A percentile compares a stretch with the other conserved stretches of the same genome.
Evolutionary conservation across 2,888 invertebrate genomes (phyloP).

Genomic region (Coleophora flavipennella): DNA sequence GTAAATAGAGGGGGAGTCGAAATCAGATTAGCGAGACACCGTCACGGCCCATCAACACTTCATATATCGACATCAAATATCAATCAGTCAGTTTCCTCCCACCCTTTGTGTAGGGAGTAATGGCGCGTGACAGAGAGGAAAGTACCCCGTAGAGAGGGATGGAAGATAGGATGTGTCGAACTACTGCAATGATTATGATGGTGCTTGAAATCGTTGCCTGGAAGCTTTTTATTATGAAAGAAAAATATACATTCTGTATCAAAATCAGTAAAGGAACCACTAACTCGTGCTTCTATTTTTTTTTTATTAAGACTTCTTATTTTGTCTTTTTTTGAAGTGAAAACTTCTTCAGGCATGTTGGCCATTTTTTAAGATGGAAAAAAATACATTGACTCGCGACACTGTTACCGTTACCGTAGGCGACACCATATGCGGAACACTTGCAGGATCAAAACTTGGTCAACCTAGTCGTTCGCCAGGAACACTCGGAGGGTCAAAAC

Average conservation of each 20-base stretch:
- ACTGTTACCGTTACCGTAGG: too few species aligned
- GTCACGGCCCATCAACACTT: slow-evolving; percentile 36
- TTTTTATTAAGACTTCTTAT: too few species aligned
- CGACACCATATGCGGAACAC: too few species aligned
- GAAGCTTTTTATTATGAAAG: not conserved
- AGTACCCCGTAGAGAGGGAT: not conserved
- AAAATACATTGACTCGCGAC: too few species aligned
- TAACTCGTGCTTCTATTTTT: too few species aligned
- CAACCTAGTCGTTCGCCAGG: too few species aligned
- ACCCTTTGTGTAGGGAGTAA: slow-evolving; percentile 27
- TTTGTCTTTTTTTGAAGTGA: too few species aligned
- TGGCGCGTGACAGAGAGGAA: slow-evolving; percentile 25
- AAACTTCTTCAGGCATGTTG: too few species aligned
- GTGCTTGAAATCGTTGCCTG: not conserved
- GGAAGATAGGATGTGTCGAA: slow-evolving; percentile 5
- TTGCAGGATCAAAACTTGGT: too few species aligned
- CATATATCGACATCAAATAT: slow-evolving; percentile 38
- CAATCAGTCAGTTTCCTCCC: slow-evolving; percentile 26
- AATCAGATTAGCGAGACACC: slow-evolving; percentile 21
- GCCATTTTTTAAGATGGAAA: too few species aligned
- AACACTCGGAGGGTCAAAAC: too few species aligned
- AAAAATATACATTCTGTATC: not conserved
- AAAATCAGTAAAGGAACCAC: too few species aligned
- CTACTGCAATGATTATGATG: not conserved
- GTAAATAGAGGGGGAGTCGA: slow-evolving; percentile 9